Percentiles rank a stretch among this genome's conserved stretches.
These are phyloP conservation scores for Drosophila kuntzei DNA, from an alignment of 2,888 invertebrate species.

Conservation along the genomic window DNA sequence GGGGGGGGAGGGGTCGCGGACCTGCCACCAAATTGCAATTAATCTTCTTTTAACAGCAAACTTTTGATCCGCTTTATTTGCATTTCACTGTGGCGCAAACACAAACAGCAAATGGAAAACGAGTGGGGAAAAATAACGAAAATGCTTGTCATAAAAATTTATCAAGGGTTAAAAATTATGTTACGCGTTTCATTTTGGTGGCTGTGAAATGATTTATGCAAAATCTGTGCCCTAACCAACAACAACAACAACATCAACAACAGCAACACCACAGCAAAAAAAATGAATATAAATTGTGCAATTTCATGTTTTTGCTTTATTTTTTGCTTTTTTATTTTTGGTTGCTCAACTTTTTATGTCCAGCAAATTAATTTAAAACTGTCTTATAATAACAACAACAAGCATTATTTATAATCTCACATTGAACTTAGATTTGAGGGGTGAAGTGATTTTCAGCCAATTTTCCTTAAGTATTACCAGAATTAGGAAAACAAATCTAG, in stretches of 20 bases:
- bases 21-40: constrained; percentile 81
- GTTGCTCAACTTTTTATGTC: constrained; percentile 69
- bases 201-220: constrained; percentile 80
- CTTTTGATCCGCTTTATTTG: constrained; percentile 80
- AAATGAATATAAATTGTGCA: constrained; percentile 80
- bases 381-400: constrained; percentile 64
- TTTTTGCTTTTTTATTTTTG: constrained; percentile 14
- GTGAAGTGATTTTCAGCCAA: neutral
- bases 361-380: constrained; percentile 79
- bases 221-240: constrained; percentile 74
- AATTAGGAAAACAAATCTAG: neutral
- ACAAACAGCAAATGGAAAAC: constrained; percentile 55
- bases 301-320: constrained; percentile 66
- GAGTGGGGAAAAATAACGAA: constrained; percentile 66
- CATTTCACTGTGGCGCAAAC: constrained; percentile 76
- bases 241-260: constrained; percentile 31
- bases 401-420: constrained; percentile 74
- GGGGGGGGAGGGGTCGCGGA: constrained; percentile 22
- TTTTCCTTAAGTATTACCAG: neutral
- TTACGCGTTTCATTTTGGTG: constrained; percentile 81
- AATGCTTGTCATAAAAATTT: constrained; percentile 82
- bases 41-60: constrained; percentile 81
- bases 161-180: constrained; percentile 81
- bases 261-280: constrained; percentile 35
- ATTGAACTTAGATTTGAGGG: constrained; percentile 46